Percentiles rank a stretch among this genome's conserved stretches.
These are phyloP conservation scores for Meghimatium bilineatum DNA, from an alignment of 2,888 invertebrate genomes.

Conservation along the genomic window DNA sequence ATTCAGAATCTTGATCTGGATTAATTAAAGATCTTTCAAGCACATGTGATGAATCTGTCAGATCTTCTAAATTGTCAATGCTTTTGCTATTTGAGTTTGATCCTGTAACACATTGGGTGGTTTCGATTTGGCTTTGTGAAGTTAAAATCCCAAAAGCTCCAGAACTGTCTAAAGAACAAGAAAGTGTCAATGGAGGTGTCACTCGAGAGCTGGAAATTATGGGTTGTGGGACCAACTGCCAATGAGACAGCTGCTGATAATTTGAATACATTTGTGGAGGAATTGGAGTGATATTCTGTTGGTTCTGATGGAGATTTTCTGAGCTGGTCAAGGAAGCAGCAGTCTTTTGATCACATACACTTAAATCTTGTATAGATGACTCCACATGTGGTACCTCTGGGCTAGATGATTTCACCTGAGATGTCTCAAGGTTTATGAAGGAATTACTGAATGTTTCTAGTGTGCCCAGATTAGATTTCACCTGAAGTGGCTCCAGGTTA, in stretches of 20 bases:
- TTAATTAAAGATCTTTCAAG: background rate
- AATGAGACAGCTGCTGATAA: background rate
- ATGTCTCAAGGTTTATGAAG: slow-evolving; percentile 1
- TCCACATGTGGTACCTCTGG: slow-evolving; percentile 25
- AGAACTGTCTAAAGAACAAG: background rate
- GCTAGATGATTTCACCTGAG: background rate
- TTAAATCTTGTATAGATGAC: background rate
- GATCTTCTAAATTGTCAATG: background rate
- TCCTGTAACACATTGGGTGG: background rate
- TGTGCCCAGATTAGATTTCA: background rate
- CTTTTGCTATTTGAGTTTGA: background rate
- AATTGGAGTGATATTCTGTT: background rate
- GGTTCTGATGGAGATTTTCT: background rate
- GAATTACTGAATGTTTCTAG: background rate
- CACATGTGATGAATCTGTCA: background rate
- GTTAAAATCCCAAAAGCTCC: background rate
- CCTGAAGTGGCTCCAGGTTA: no score
- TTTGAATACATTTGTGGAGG: background rate
- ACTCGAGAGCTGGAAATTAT: slow-evolving; percentile 63
- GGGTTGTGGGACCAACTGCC: slow-evolving; percentile 64
- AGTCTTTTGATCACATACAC: background rate
- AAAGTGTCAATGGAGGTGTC: slow-evolving; percentile 38
- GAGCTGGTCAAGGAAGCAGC: background rate
- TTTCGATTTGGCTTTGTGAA: background rate
- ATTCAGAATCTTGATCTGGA: background rate